Percentiles rank a stretch among this genome's conserved stretches.
These are phyloP conservation scores for Rallus limicola DNA, from an alignment of 2,113 vertebrate genomes.

Conservation along the genomic window DNA sequence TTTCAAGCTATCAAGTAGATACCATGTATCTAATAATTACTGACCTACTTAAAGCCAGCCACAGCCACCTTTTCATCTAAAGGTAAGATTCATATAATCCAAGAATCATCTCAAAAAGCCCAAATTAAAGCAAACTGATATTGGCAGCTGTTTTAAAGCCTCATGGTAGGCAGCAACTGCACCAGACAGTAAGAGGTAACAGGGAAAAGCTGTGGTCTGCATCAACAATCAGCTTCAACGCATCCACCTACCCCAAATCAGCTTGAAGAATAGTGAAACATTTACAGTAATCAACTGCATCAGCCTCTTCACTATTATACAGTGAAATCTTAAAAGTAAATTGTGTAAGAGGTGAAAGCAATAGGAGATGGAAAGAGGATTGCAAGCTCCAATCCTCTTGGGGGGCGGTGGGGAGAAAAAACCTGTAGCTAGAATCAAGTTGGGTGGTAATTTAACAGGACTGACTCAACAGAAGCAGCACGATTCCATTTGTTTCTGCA, in stretches of 20 bases:
- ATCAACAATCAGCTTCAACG: not conserved
- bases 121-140: not conserved
- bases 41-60: constrained; percentile 31
- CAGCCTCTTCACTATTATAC: not conserved
- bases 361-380: not conserved
- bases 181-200: not conserved
- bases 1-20: not conserved
- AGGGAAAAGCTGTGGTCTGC: not conserved
- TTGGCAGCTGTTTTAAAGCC: not conserved
- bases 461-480: not conserved
- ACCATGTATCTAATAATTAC: not conserved
- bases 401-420: not conserved
- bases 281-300: not conserved
- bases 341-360: not conserved
- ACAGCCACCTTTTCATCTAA: not conserved
- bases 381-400: not conserved
- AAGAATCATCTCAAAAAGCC: not conserved
- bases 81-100: not conserved
- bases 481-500: not conserved
- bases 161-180: not conserved
- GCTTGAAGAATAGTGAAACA: not conserved
- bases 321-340: too few species aligned
- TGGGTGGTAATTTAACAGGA: not conserved
- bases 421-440: not conserved
- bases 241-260: not conserved